phyloP scores from a whole-genome alignment of 2,888 invertebrate genomes.

The Drosophila colorata region DNA sequence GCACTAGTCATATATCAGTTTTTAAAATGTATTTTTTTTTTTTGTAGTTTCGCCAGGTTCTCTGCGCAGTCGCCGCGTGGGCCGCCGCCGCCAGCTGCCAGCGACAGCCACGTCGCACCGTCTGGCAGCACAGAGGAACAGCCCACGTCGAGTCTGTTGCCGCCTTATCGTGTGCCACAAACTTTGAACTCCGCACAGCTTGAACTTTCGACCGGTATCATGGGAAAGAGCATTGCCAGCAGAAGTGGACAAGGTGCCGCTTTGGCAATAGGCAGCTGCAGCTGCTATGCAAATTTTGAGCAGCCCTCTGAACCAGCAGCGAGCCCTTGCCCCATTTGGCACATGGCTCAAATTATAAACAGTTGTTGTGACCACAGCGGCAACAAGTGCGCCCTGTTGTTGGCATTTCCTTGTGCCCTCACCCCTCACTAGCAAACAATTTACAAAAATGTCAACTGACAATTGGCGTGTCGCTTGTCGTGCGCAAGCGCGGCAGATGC shows the following conservation, averaged over 20 bases:
- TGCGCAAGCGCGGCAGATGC: constrained; percentile 61
- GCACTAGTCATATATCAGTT: neutral
- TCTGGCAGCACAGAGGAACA: constrained; percentile 42
- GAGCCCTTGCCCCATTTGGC: constrained; percentile 36
- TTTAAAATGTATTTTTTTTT: constrained; percentile 1
- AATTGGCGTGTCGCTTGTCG: constrained; percentile 58
- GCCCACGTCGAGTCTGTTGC: constrained; percentile 49
- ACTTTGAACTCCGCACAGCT: constrained; percentile 62
- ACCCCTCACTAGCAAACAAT: constrained; percentile 42
- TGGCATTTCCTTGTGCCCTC: constrained; percentile 18
- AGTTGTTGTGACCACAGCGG: constrained; percentile 31
- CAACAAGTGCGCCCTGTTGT: constrained; percentile 47
- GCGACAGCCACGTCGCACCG: constrained; percentile 47
- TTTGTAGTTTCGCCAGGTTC: constrained; percentile 29
- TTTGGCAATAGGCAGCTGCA: constrained; percentile 38
- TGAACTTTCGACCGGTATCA: constrained; percentile 62
- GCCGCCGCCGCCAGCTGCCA: constrained; percentile 46
- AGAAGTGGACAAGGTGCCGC: constrained; percentile 27
- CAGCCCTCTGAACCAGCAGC: constrained; percentile 36
- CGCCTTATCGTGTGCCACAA: constrained; percentile 58
- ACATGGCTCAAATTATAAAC: constrained; percentile 69
- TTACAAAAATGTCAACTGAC: constrained; percentile 64
- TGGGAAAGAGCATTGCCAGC: constrained; percentile 42
- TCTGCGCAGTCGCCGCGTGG: constrained; percentile 44
- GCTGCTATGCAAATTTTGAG: constrained; percentile 51